These are phyloP conservation scores for Pristionchus fissidentatus DNA, from an alignment of 2,888 invertebrate genomes.

Conservation along the genomic window DNA sequence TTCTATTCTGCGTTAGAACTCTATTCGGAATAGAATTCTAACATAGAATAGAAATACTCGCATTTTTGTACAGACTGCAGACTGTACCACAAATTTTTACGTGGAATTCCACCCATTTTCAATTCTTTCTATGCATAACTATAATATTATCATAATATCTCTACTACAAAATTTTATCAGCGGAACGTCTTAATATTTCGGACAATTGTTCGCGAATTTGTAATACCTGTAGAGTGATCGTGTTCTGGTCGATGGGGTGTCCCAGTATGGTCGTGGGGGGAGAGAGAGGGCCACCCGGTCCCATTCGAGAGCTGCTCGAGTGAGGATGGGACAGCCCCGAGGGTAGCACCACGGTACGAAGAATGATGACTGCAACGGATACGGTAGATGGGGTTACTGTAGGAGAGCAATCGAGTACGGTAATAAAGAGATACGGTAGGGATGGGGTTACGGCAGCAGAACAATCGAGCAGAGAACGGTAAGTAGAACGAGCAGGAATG, in stretches of 20 bases:
- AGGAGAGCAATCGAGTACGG: background rate
- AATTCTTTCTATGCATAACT: too few relatives aligned
- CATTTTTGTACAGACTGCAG: too few relatives aligned
- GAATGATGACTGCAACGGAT: constrained; percentile 32
- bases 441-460: background rate
- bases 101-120: too few relatives aligned
- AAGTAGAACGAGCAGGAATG: background rate
- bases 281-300: background rate
- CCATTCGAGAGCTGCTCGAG: background rate
- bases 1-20: too few relatives aligned
- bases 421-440: background rate
- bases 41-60: too few relatives aligned
- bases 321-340: background rate
- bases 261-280: background rate
- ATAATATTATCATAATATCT: too few relatives aligned
- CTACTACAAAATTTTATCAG: too few relatives aligned
- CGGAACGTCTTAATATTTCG: too few relatives aligned
- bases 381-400: too few relatives aligned
- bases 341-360: background rate
- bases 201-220: too few relatives aligned
- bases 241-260: background rate
- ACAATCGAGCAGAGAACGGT: background rate
- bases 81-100: too few relatives aligned
- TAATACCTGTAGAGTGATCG: constrained; percentile 5
- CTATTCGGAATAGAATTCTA: too few relatives aligned